Conservation (phyloP, 2,797 vertebrate genomes). For the Falco cherrug region DNA sequence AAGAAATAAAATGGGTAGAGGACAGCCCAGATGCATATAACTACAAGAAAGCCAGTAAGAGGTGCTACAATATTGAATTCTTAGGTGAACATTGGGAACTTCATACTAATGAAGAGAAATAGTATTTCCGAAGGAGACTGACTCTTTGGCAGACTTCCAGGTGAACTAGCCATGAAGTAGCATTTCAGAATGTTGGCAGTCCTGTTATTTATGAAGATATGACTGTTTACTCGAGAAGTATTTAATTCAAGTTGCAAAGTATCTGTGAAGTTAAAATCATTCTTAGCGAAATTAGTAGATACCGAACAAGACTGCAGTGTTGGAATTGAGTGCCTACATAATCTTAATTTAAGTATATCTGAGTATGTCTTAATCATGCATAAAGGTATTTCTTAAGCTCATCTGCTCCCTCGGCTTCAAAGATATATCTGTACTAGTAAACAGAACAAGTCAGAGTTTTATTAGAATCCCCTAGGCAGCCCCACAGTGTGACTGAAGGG, state of each 20-base stretch:
- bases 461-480: background rate
- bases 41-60: background rate
- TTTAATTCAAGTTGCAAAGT: background rate
- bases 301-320: background rate
- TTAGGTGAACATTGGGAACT: background rate
- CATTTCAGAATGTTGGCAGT: background rate
- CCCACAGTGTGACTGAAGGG: accelerated
- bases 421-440: background rate
- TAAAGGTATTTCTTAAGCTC: background rate
- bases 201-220: background rate
- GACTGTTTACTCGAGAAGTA: background rate
- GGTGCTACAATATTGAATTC: background rate
- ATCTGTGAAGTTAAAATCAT: background rate
- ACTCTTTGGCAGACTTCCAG: background rate
- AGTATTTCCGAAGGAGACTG: background rate
- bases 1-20: background rate
- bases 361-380: background rate
- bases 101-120: background rate
- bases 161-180: background rate
- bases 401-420: background rate
- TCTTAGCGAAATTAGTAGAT: background rate
- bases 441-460: background rate
- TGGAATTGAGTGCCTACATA: background rate
- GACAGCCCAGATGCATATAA: background rate
- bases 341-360: background rate